Evolutionary conservation across 1,140 invertebrate species (phyloP).

Genomic region (Ceratosolen fusciceps): DNA sequence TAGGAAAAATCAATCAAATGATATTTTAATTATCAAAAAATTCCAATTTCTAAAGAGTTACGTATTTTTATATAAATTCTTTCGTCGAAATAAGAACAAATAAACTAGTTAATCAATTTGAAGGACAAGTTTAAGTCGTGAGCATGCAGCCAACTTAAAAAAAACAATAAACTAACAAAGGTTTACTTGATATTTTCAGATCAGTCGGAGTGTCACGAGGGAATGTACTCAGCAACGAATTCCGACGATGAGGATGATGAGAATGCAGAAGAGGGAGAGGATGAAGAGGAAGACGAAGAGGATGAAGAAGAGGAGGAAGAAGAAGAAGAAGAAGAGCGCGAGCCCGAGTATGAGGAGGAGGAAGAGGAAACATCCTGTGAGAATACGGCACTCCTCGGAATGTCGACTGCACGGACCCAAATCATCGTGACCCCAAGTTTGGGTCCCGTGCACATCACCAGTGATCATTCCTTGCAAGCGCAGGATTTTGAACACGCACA

Average conservation of each 20-base stretch:
- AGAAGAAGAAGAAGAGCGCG: conserved; percentile 1
- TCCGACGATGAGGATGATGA: conserved; percentile 25
- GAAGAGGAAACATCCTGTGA: conserved; percentile 62
- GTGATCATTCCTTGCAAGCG: conserved; percentile 35
- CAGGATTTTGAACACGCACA: conserved; percentile 49
- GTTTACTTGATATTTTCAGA: conserved; percentile 9
- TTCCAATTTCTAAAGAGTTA: too few species aligned
- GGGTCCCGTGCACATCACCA: conserved; percentile 53
- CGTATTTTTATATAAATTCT: too few species aligned
- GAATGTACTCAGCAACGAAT: background rate
- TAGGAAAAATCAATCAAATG: too few species aligned
- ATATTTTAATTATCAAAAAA: too few species aligned
- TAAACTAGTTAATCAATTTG: too few species aligned
- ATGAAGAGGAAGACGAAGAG: conserved; percentile 17
- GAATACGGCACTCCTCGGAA: conserved; percentile 58
- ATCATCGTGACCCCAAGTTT: conserved; percentile 58
- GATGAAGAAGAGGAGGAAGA: conserved; percentile 21
- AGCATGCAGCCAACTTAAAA: background rate
- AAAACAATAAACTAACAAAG: background rate
- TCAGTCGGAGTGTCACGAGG: conserved; percentile 9
- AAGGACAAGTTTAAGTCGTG: background rate
- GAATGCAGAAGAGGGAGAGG: conserved; percentile 25
- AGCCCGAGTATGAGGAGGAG: conserved; percentile 56
- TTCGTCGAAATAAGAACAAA: too few species aligned
- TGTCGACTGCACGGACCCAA: conserved; percentile 53